Percentiles rank a stretch among this genome's conserved stretches.
These are phyloP conservation scores for Trichonephila clavata DNA, from an alignment of 1,140 invertebrate species.

Conservation along the genomic window DNA sequence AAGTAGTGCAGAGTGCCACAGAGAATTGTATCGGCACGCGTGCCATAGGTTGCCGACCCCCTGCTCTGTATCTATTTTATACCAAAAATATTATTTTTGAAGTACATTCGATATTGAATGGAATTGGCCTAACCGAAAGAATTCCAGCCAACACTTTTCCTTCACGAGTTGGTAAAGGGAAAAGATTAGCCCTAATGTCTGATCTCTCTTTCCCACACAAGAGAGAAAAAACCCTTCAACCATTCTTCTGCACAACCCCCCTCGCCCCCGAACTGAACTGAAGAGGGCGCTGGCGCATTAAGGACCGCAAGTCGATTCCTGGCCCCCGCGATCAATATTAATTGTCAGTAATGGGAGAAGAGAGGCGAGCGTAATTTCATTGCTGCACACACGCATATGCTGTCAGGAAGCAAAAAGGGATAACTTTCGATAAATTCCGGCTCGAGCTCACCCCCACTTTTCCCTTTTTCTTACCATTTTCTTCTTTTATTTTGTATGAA, in stretches of 20 bases:
- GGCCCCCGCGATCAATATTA: constrained; percentile 73
- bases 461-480: neutral
- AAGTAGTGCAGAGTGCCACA: no score
- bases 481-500: constrained; percentile 5
- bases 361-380: constrained; percentile 73
- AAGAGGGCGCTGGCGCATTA: constrained; percentile 67
- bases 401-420: constrained; percentile 73
- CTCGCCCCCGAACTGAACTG: neutral
- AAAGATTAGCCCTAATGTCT: constrained; percentile 69
- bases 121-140: neutral
- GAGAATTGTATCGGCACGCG: no score
- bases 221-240: constrained; percentile 16
- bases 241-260: constrained; percentile 19
- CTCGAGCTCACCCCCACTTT: neutral
- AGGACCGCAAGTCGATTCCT: constrained; percentile 60
- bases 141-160: neutral
- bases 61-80: no score
- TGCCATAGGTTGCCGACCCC: no score
- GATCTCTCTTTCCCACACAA: neutral
- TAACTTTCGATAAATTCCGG: constrained; percentile 73
- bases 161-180: neutral
- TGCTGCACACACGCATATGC: constrained; percentile 73
- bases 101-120: neutral
- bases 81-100: no score
- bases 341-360: constrained; percentile 76